phyloP scores from a whole-genome alignment of 2,888 invertebrate genomes.

The Leptodirus hochenwartii region DNA sequence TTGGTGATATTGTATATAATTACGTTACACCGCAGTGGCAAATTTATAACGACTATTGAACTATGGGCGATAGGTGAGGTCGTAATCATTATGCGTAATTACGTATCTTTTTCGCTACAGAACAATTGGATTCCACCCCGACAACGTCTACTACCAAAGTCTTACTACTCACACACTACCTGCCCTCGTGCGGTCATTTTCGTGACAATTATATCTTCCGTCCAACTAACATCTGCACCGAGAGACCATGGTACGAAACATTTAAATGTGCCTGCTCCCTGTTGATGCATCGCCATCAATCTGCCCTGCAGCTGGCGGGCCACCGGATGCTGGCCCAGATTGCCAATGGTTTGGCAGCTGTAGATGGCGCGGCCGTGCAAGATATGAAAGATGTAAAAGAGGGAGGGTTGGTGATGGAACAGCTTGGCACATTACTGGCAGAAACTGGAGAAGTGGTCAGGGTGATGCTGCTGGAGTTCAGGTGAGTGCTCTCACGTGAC shows the following conservation, averaged over 20 bases:
- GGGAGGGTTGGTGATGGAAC: slow-evolving; percentile 26
- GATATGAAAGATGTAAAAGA: slow-evolving; percentile 26
- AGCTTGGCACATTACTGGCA: slow-evolving; percentile 20
- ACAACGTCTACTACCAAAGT: too few species aligned
- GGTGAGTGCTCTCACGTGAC: slow-evolving; percentile 25
- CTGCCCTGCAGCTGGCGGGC: slow-evolving; percentile 30
- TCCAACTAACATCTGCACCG: slow-evolving; percentile 15
- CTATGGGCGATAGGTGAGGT: too few species aligned
- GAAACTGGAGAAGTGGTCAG: slow-evolving; percentile 31
- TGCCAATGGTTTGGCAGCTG: slow-evolving; percentile 27
- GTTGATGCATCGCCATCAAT: slow-evolving; percentile 22
- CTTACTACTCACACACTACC: too few species aligned
- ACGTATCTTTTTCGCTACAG: too few species aligned
- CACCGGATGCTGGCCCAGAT: slow-evolving; percentile 28
- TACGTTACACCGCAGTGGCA: too few species aligned
- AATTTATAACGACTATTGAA: too few species aligned
- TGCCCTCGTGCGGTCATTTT: too few species aligned
- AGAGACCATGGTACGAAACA: slow-evolving; percentile 25
- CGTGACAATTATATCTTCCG: slow-evolving; percentile 8
- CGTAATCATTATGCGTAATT: too few species aligned
- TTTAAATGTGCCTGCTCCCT: slow-evolving; percentile 24
- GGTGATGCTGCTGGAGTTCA: slow-evolving; percentile 32
- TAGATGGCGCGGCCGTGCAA: slow-evolving; percentile 27
- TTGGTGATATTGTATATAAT: too few species aligned
- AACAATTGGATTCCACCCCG: too few species aligned